Conservation (phyloP, 2,113 vertebrate species). For the Mesembrinibis cayennensis region DNA sequence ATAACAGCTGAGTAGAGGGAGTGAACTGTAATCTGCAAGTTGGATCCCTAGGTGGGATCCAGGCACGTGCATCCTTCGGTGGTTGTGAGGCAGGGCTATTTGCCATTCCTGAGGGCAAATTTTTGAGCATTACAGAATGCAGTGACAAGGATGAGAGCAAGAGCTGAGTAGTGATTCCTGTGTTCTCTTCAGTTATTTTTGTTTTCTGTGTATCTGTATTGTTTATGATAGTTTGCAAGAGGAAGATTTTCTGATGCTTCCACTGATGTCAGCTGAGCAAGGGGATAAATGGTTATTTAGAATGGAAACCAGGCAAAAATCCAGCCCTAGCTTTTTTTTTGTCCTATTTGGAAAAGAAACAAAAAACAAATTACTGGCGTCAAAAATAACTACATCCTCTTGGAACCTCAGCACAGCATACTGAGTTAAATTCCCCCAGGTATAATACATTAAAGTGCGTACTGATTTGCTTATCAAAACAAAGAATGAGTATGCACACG, state of each 20-base stretch:
- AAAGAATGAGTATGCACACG: constrained; percentile 21
- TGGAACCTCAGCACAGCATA: neutral
- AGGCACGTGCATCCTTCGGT: neutral
- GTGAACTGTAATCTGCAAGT: neutral
- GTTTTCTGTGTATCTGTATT: neutral
- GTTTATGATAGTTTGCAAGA: neutral
- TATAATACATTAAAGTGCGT: neutral
- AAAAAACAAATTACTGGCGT: neutral
- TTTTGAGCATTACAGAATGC: neutral
- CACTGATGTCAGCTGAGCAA: neutral
- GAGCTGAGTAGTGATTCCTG: neutral
- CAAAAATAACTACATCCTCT: constrained; percentile 49
- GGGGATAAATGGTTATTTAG: neutral
- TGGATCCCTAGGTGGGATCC: neutral
- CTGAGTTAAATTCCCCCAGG: constrained; percentile 26
- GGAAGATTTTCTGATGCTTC: neutral
- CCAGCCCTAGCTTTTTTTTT: neutral
- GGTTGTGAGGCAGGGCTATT: neutral
- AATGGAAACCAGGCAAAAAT: constrained; percentile 22
- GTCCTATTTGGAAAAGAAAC: constrained; percentile 31
- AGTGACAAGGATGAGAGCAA: neutral
- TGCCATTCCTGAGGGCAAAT: neutral
- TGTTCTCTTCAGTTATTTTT: neutral
- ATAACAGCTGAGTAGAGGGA: neutral
- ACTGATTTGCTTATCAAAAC: constrained; percentile 55